Conservation (phyloP, 2,113 vertebrate species). For the Charadrius vociferus region DNA sequence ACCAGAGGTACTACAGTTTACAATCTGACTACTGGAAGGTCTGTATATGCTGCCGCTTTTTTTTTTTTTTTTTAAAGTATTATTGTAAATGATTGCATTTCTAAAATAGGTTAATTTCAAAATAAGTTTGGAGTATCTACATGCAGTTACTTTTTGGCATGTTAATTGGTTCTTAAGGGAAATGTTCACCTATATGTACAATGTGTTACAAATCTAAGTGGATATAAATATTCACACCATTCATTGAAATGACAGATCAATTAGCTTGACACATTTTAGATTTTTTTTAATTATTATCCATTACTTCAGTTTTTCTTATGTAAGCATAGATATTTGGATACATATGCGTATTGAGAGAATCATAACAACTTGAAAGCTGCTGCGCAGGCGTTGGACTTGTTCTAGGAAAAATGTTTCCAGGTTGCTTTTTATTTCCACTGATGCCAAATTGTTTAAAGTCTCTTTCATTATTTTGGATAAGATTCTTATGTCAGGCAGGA, state of each 20-base stretch:
- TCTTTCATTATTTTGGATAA: neutral
- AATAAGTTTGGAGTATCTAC: neutral
- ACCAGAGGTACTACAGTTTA: conserved; percentile 99
- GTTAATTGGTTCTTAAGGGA: neutral
- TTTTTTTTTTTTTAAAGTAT: neutral
- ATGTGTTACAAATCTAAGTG: neutral
- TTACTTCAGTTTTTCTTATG: neutral
- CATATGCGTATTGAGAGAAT: neutral
- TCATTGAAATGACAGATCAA: neutral
- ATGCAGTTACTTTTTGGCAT: neutral
- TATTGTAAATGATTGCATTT: neutral
- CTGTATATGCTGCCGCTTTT: conserved; percentile 58
- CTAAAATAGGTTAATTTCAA: neutral
- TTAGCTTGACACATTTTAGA: neutral
- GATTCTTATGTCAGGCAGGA: neutral
- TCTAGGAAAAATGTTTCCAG: neutral
- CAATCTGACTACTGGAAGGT: conserved; percentile 99
- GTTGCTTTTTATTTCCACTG: neutral
- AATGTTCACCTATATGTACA: neutral
- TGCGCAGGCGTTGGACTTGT: neutral
- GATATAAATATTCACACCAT: neutral
- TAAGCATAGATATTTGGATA: neutral
- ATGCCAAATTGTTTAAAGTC: neutral
- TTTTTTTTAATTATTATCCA: neutral
- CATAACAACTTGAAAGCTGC: neutral